Evolutionary conservation across 2,797 vertebrate genomes (phyloP), one percentile per base, ranked within the genome.

Genomic region (Propithecus perrieri): DNA sequence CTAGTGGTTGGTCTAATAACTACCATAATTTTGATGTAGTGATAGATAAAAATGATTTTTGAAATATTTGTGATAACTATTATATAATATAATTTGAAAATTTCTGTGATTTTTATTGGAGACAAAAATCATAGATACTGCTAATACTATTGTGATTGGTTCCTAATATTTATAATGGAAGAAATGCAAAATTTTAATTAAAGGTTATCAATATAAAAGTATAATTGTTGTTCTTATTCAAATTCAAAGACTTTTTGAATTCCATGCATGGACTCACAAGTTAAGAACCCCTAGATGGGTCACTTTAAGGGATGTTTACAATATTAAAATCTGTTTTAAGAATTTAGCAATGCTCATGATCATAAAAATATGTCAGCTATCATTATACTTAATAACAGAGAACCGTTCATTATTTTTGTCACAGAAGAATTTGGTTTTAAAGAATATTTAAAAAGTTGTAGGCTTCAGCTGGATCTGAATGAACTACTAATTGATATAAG

Each of bases 401-500:
- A 91, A 69, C 48, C 80, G 33, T 79, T 85, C 43, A 75, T 74
- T 61, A 84, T 91, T 97, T 97, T 95, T 96, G n/a, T 94, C 93
- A 57, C 10, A 81, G 76, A 96, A 57, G 7, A 94, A 63, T 85
- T 96, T 93, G 53, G 28, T 76, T 94, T 95, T 74, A 96, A 80
- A 93, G 63, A 85, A 67, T 90, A 76, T 88, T 96, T 96, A 85
- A 79, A 92, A 93, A 92, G n/a, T 85, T 92, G 1, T 85, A 38
- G 2, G 11, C 80, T 95, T 95, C 72, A 89, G 38, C 17, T 85
- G 17, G 61, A 74, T 35, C 50, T 78, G 65, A 96, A 76, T 71
- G 71, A 26, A 43, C n/a, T 94, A 35, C 15, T 94, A 83, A 80
- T 67, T 93, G 74, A 9, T 67, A 2, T 59, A 72, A 95, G 67